Evolutionary conservation across 1,140 invertebrate species (phyloP), one percentile per base, ranked within the genome.

Genomic region (Bombus sibiricus): DNA sequence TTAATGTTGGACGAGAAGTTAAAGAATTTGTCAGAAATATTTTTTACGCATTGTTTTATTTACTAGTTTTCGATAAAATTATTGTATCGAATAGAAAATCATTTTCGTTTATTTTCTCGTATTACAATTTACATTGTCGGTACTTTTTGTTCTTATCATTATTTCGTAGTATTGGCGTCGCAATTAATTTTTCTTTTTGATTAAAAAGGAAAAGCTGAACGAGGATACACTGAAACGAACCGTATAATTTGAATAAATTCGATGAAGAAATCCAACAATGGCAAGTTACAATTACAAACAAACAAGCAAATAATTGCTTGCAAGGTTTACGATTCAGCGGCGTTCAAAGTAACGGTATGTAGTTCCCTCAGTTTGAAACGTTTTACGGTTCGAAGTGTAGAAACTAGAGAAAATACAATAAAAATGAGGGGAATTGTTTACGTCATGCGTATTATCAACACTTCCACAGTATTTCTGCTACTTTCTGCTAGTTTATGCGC

Each of bases 241-340:
- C 3, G 43, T 12, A 13, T 53, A 53, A 53, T 53, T 34, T 37
- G 25, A 39, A 8, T 18, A 57, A 53, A 41, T 25, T 41, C 74
- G 37, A 1, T 1, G 28, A 34, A 32, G 18, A 57, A 69, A 57
- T 69, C 34, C 22, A 37, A 41, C n/a, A 41, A 77, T 41, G 28
- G 13, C 41, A 6, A 3, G 47, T 62, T 72, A 34, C 47, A 72
- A 64, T 62, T 39, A 32, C 34, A 39, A 57, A 47, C 5, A 69
- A 83, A 77, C 74, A 69, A 69, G 28, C 47, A 83, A 83, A 83
- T 83, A 41, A 77, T 83, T 78, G 22, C 9, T 69, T 34, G 18
- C 12, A 57, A 39, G 81, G 43, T 83, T 78, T 69, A 83, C 81
- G 74, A 77, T 39, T 28, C 62, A 25, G 66, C 37, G 37, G 62